phyloP scores from a whole-genome alignment of 2,797 vertebrate genomes.

The Zalophus californianus region DNA sequence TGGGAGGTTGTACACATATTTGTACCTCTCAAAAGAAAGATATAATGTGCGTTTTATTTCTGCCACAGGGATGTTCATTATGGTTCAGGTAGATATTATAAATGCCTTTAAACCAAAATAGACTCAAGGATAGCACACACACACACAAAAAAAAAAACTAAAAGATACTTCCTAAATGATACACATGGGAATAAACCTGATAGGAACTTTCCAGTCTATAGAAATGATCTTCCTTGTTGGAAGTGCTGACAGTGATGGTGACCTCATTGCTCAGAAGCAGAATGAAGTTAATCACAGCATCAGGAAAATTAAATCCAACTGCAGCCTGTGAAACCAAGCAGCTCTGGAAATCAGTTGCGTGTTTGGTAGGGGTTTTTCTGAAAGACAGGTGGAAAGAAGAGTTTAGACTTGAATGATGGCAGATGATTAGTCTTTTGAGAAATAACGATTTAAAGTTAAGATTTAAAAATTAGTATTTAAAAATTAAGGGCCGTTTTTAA shows the following conservation, averaged over 20 bases:
- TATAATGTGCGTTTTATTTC: background rate
- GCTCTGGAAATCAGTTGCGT: background rate
- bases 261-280: background rate
- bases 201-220: background rate
- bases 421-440: background rate
- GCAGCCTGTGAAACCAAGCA: background rate
- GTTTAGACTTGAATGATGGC: background rate
- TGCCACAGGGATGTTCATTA: background rate
- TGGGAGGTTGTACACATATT: background rate
- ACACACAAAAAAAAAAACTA: background rate
- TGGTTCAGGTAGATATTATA: background rate
- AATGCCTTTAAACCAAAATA: background rate
- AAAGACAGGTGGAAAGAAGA: slow-evolving; percentile 12
- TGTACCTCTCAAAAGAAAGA: background rate
- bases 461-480: background rate
- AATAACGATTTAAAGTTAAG: background rate
- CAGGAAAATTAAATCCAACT: background rate
- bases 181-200: background rate
- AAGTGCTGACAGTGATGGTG: background rate
- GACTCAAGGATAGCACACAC: background rate
- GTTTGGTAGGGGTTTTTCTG: background rate
- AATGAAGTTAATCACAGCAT: background rate
- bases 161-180: background rate
- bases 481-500: background rate
- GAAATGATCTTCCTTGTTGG: background rate